Percentiles rank a stretch among this genome's conserved stretches.
Conservation (phyloP, 30 jellyfish, hydroid and myxozoan species). For the Aurelia sp. region DNA sequence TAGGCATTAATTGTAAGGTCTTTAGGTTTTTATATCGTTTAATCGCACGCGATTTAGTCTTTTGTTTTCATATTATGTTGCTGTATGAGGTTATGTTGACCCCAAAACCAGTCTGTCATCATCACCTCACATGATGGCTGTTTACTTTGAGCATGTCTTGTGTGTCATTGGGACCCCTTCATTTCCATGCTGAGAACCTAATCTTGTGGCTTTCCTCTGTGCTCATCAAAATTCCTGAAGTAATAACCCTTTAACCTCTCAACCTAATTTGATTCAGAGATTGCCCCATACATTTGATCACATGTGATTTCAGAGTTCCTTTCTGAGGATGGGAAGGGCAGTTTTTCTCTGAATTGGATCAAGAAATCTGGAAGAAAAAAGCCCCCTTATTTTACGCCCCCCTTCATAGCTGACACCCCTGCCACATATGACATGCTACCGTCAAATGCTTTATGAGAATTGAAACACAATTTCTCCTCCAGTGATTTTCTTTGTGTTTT, state of each 20-base stretch:
- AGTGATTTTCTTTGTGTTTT: not conserved
- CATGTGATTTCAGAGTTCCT: no score
- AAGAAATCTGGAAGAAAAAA: no score
- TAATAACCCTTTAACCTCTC: no score
- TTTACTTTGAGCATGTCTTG: not conserved
- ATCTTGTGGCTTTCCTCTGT: no score
- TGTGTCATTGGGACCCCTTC: no score
- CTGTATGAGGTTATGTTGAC: constrained; percentile 54
- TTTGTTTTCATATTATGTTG: constrained; percentile 31
- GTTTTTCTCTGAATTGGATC: no score
- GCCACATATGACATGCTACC: not conserved
- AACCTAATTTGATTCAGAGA: no score
- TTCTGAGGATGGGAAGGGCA: no score
- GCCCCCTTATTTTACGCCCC: not conserved
- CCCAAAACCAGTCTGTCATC: constrained; percentile 28
- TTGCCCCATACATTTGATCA: no score
- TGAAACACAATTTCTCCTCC: not conserved
- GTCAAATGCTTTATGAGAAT: not conserved
- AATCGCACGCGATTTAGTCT: constrained; percentile 46
- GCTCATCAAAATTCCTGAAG: no score
- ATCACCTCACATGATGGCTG: constrained; percentile 42
- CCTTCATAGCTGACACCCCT: not conserved
- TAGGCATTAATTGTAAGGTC: constrained; percentile 12
- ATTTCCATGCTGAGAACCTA: no score
- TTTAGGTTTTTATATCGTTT: constrained; percentile 35